Percentiles rank a stretch among this genome's conserved stretches.
Evolutionary conservation across 2,113 vertebrate species (phyloP).

Genomic region (Trogon surrucura): DNA sequence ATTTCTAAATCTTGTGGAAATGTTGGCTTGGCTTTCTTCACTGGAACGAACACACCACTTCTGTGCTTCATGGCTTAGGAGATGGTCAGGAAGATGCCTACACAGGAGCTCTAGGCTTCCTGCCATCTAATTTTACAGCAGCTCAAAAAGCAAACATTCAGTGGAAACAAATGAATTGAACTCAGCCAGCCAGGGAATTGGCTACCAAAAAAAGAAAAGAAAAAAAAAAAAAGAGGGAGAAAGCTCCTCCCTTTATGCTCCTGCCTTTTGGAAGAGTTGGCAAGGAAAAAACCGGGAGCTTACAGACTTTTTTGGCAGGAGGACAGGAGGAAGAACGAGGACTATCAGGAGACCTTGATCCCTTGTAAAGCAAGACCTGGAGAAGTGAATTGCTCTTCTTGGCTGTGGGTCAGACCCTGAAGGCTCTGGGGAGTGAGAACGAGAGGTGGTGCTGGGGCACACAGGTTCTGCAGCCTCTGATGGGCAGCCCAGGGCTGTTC

Average conservation of each 20-base stretch:
- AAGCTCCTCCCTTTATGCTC: not conserved
- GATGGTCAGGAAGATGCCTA: slow-evolving; percentile 37
- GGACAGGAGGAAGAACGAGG: not conserved
- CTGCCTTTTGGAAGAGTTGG: not conserved
- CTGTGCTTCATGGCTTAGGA: not conserved
- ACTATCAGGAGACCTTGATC: not conserved
- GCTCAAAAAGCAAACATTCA: slow-evolving; percentile 30
- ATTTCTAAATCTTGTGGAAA: not conserved
- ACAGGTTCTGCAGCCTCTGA: not conserved
- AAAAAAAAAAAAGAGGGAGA: not conserved
- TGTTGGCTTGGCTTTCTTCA: not conserved
- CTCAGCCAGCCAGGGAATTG: not conserved
- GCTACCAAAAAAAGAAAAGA: not conserved
- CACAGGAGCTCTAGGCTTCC: slow-evolving; percentile 35
- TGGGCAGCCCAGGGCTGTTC: not conserved
- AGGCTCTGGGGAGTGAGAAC: not conserved
- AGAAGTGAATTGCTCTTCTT: not conserved
- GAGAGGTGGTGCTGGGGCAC: not conserved
- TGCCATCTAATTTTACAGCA: slow-evolving; percentile 64
- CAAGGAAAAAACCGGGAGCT: not conserved
- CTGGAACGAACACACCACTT: not conserved
- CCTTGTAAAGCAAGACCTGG: not conserved
- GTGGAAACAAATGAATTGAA: slow-evolving; percentile 22
- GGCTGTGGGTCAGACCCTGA: not conserved
- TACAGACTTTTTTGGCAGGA: not conserved